Evolutionary conservation across 2,888 invertebrate genomes (phyloP).

Genomic region (Cataglyphis altisquamis): DNA sequence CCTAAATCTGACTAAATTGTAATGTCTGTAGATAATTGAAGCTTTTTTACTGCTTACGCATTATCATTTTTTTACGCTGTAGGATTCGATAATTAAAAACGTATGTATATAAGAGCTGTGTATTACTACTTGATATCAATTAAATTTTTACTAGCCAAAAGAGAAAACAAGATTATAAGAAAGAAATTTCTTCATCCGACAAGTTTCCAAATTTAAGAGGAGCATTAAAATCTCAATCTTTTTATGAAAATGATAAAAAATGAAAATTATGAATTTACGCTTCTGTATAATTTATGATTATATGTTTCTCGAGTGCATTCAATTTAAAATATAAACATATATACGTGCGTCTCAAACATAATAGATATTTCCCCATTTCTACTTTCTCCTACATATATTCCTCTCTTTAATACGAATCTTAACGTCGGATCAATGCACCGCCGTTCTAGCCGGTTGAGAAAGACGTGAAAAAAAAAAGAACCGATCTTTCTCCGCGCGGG

Average conservation of each 20-base stretch:
- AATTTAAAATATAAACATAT: conserved; percentile 12
- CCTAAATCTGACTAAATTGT: too few species aligned
- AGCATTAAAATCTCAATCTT: not conserved
- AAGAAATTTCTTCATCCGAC: not conserved
- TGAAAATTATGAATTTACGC: not conserved
- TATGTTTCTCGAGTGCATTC: not conserved
- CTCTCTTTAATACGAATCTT: conserved; percentile 21
- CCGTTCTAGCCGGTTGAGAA: conserved; percentile 24
- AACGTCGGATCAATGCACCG: conserved; percentile 33
- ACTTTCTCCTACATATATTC: not conserved
- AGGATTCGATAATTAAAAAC: not conserved
- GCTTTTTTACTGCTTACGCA: not conserved
- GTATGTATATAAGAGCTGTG: not conserved
- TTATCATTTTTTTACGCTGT: not conserved
- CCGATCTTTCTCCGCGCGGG: conserved; percentile 28
- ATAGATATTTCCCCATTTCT: not conserved
- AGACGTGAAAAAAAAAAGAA: conserved; percentile 41
- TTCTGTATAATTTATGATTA: not conserved
- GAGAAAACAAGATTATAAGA: not conserved
- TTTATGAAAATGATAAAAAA: not conserved
- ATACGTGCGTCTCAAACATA: not conserved
- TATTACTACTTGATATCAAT: not conserved
- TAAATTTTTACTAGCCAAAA: not conserved
- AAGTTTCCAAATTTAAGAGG: not conserved
- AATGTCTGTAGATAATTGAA: not conserved